phyloP scores from a whole-genome alignment of 2,888 invertebrate genomes.

The Drosophila anomalipes region DNA sequence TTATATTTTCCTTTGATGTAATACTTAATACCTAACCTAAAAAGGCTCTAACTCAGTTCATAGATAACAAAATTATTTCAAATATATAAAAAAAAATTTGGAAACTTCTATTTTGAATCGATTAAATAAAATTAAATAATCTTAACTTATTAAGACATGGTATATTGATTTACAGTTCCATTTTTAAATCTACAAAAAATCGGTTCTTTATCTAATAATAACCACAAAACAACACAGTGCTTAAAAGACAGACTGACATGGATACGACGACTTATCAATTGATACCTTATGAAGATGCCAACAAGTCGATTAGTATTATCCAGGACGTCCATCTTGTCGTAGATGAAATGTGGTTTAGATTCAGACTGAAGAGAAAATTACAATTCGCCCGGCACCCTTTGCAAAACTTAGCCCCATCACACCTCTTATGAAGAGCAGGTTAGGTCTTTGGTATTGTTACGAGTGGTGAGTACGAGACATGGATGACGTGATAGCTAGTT shows the following conservation, averaged over 20 bases:
- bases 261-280: background rate
- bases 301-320: background rate
- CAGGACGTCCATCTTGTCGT: background rate
- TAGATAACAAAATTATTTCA: background rate
- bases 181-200: background rate
- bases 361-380: background rate
- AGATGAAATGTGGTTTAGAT: background rate
- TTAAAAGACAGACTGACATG: background rate
- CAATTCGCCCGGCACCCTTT: background rate
- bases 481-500: slow-evolving; percentile 15
- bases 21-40: background rate
- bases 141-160: background rate
- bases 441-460: background rate
- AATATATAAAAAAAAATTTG: background rate
- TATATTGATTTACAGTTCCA: background rate
- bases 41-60: background rate
- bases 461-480: slow-evolving; percentile 3
- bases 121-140: background rate
- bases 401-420: background rate
- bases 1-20: background rate
- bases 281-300: background rate
- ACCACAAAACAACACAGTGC: background rate
- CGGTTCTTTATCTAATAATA: background rate
- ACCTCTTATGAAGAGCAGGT: background rate
- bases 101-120: background rate